phyloP scores from a whole-genome alignment of 2,113 vertebrate species.

The Cynoglossus semilaevis region DNA sequence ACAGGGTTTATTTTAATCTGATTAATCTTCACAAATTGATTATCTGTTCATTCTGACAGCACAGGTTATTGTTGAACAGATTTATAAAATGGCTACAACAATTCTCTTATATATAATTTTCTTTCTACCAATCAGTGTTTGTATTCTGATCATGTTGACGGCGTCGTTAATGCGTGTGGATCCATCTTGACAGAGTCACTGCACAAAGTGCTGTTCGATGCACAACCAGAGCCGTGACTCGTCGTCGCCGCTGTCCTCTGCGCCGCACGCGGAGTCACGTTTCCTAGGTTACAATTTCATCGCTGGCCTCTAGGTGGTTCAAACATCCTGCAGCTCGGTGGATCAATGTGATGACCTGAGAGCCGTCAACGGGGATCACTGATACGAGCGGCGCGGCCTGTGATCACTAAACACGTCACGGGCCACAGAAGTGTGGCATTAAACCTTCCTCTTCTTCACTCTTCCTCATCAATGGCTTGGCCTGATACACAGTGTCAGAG shows the following conservation, averaged over 20 bases:
- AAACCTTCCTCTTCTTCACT: neutral
- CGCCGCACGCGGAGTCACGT: neutral
- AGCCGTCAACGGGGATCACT: neutral
- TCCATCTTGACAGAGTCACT: too few relatives aligned
- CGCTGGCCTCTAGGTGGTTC: neutral
- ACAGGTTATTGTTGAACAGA: too few relatives aligned
- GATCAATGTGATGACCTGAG: slow-evolving; percentile 1
- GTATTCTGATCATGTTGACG: too few relatives aligned
- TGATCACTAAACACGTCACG: neutral
- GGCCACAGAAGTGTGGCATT: neutral
- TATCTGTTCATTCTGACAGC: too few relatives aligned
- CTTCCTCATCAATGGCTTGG: slow-evolving; percentile 7
- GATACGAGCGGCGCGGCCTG: neutral
- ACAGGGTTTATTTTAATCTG: too few relatives aligned
- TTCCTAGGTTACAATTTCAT: neutral
- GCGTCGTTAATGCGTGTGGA: too few relatives aligned
- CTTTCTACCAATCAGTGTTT: too few relatives aligned
- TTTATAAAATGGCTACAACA: too few relatives aligned
- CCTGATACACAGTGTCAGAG: neutral
- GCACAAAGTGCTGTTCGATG: too few relatives aligned
- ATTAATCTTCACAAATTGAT: too few relatives aligned
- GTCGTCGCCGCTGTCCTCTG: neutral
- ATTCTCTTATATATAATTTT: too few relatives aligned
- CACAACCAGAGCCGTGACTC: too few relatives aligned
- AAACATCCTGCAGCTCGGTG: neutral